A percentile compares a stretch with the other conserved stretches of the same genome.
Conservation (phyloP, 2,113 vertebrate genomes). For the Chloebia gouldiae region DNA sequence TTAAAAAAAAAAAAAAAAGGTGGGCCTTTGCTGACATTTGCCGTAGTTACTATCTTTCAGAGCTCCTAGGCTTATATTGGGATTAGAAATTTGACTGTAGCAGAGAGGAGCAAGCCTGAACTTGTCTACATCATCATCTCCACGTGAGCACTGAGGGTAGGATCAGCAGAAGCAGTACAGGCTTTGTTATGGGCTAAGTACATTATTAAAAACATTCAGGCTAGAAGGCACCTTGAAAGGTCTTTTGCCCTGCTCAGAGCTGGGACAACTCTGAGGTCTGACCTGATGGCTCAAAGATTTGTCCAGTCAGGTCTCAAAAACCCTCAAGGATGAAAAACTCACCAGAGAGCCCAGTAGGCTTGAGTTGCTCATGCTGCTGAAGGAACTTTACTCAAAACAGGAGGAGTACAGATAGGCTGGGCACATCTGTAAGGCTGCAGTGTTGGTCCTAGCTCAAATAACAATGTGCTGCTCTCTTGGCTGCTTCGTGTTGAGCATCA, state of each 20-base stretch:
- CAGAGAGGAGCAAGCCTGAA: not conserved
- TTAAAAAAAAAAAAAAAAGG: not conserved
- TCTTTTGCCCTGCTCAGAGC: not conserved
- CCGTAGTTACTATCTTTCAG: not conserved
- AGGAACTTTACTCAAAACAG: not conserved
- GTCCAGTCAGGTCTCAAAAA: not conserved
- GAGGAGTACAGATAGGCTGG: not conserved
- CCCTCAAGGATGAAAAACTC: not conserved
- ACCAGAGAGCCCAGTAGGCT: not conserved
- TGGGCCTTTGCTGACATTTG: not conserved
- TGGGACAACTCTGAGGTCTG: not conserved
- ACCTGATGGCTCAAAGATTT: not conserved
- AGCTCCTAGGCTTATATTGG: not conserved
- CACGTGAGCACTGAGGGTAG: not conserved
- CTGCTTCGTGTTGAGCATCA: not conserved
- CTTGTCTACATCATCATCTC: not conserved
- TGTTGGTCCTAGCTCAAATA: not conserved
- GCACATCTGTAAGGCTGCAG: not conserved
- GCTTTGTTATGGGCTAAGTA: not conserved
- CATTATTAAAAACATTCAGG: not conserved
- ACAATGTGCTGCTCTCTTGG: rapidly evolving
- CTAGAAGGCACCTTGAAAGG: not conserved
- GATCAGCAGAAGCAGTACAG: not conserved
- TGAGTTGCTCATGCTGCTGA: not conserved
- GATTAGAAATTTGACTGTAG: not conserved